Percentiles rank a stretch among this genome's conserved stretches.
phyloP scores from a whole-genome alignment of 2,113 vertebrate genomes.

The Silurus asotus region DNA sequence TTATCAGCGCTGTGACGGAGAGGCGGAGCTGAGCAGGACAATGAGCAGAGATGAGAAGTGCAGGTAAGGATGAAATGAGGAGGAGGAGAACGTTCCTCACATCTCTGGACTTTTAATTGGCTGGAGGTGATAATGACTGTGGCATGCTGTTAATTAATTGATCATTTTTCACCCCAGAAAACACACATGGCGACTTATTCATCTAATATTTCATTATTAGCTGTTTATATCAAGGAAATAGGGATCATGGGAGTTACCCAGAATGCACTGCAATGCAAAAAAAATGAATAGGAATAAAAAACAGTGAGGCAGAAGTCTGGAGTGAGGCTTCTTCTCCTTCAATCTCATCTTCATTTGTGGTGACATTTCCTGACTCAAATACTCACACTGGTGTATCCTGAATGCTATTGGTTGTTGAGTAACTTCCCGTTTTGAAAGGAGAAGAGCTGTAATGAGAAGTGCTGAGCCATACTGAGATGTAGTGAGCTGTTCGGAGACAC shows the following conservation, averaged over 20 bases:
- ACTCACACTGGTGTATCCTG: no score
- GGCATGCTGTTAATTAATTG: neutral
- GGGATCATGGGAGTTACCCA: neutral
- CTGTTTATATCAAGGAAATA: no score
- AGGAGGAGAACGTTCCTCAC: neutral
- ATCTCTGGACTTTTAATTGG: neutral
- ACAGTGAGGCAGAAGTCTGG: neutral
- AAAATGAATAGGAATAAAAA: neutral
- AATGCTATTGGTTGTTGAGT: no score
- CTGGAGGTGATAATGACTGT: neutral
- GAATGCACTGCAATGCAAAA: neutral
- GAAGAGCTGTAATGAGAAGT: no score
- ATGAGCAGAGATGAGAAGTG: neutral
- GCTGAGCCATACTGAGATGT: no score
- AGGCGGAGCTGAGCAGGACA: slow-evolving; percentile 2
- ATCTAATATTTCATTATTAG: neutral
- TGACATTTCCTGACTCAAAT: no score
- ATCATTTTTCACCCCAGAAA: neutral
- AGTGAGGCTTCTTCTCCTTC: neutral
- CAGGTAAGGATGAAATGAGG: neutral
- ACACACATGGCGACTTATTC: neutral
- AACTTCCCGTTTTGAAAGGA: no score
- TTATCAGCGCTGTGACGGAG: neutral
- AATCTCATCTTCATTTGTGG: no score
- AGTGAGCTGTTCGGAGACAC: no score